Percentiles rank a stretch among this genome's conserved stretches.
phyloP scores from a whole-genome alignment of 2,888 invertebrate species.

The Acanthococcus lagerstroemiae region DNA sequence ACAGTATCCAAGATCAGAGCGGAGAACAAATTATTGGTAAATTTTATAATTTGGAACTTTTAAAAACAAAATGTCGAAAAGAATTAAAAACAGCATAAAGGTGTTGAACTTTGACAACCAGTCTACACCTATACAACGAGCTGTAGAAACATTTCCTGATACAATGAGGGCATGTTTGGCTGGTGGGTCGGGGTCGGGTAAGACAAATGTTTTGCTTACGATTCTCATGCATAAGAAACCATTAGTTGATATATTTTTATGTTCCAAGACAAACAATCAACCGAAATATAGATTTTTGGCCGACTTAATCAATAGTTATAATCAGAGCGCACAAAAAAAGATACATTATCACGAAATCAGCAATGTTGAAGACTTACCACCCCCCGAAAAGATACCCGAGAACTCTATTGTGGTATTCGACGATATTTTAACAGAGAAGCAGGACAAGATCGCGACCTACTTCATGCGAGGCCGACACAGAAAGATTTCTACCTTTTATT shows the following conservation, averaged over 20 bases:
- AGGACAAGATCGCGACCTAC: neutral
- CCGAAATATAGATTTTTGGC: neutral
- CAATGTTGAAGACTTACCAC: neutral
- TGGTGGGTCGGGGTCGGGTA: neutral
- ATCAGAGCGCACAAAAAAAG: neutral
- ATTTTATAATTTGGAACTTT: too few species aligned
- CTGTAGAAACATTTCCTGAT: too few species aligned
- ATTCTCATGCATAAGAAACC: neutral
- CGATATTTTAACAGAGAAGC: neutral
- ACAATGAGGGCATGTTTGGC: too few species aligned
- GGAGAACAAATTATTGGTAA: too few species aligned
- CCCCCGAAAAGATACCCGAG: neutral
- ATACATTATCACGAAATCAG: neutral
- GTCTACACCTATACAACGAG: too few species aligned
- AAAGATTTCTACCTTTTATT: conserved; percentile 3
- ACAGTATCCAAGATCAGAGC: too few species aligned
- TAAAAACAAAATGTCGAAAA: too few species aligned
- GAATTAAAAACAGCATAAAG: too few species aligned
- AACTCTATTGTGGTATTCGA: neutral
- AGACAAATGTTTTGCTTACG: neutral
- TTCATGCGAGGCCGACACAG: neutral
- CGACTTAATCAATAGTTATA: neutral
- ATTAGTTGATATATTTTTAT: neutral
- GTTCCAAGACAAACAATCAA: neutral
- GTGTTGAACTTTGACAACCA: too few species aligned